Conservation (phyloP, 1,140 invertebrate species). For the Ostrea edulis region DNA sequence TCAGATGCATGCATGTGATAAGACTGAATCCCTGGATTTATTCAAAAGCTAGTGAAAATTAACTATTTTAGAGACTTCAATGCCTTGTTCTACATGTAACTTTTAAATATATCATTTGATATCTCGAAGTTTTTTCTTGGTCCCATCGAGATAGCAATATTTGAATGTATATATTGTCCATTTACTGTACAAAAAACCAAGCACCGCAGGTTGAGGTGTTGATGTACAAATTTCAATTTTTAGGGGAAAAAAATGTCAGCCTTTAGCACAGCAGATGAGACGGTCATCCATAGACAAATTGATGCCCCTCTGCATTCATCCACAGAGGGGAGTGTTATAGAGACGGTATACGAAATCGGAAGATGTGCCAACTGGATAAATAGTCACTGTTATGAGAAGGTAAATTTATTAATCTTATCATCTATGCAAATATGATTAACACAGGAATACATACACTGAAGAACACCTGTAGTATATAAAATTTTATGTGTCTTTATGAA, state of each 20-base stretch:
- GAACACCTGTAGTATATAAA: not conserved
- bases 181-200: no score
- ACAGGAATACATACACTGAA: not conserved
- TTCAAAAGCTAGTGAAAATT: no score
- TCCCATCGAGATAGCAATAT: no score
- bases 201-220: not conserved
- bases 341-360: conserved; percentile 80
- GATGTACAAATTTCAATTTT: not conserved
- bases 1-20: no score
- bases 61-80: no score
- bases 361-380: conserved; percentile 86
- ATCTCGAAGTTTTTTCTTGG: no score
- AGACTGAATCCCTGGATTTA: no score
- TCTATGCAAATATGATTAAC: not conserved
- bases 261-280: conserved; percentile 65
- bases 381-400: conserved; percentile 84
- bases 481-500: not conserved
- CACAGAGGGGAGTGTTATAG: conserved; percentile 41
- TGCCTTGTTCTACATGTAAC: no score
- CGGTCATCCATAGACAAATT: conserved; percentile 54
- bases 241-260: conserved; percentile 26
- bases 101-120: no score
- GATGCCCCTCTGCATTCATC: not conserved
- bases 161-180: no score
- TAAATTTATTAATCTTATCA: conserved; percentile 75